Evolutionary conservation across 2,888 invertebrate species (phyloP).

Genomic region (Heliconius aoede): DNA sequence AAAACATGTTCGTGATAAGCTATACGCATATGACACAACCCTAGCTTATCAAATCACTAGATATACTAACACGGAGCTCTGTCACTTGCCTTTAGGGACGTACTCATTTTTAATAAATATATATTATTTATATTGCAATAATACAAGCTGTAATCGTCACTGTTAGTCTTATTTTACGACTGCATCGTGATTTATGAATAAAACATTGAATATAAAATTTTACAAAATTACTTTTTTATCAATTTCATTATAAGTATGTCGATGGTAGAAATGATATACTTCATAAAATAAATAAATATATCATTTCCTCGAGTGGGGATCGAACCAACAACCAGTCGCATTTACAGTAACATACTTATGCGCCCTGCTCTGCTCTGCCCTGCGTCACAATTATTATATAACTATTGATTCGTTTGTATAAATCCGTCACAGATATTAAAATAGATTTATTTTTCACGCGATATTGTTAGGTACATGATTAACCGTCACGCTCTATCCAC

Average conservation of each 20-base stretch:
- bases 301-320: too few species aligned
- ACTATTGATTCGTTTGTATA: not conserved
- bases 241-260: too few species aligned
- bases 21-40: conserved; percentile 54
- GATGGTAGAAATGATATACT: not conserved
- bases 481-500: not conserved
- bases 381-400: not conserved
- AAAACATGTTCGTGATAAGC: not conserved
- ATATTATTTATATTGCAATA: conserved; percentile 69
- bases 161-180: conserved; percentile 26
- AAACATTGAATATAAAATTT: not conserved
- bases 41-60: conserved; percentile 64
- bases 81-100: conserved; percentile 64
- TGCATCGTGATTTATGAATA: conserved; percentile 24
- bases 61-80: conserved; percentile 73
- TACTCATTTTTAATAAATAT: conserved; percentile 79
- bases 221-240: not conserved
- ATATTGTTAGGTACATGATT: not conserved
- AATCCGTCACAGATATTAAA: not conserved
- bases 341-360: too few species aligned
- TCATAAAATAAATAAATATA: too few species aligned
- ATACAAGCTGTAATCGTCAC: conserved; percentile 52
- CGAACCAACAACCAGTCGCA: too few species aligned
- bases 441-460: not conserved
- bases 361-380: too few species aligned